A percentile compares a stretch with the other conserved stretches of the same genome.
These are phyloP conservation scores for Tuberolachnus salignus DNA, from an alignment of 2,888 invertebrate species.

Conservation along the genomic window DNA sequence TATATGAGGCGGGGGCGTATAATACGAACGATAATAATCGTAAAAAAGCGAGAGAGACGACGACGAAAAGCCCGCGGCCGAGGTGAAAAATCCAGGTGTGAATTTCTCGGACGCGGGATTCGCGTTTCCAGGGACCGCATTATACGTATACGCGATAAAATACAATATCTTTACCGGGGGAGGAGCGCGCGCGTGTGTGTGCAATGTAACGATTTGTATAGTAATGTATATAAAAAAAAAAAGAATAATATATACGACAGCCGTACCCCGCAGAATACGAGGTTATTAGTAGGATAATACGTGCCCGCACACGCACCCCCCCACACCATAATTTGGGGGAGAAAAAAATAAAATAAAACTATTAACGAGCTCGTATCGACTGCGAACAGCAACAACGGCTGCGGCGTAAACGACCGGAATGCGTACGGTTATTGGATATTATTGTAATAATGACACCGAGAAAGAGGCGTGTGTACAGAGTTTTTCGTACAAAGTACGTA, in stretches of 20 bases:
- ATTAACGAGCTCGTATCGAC: no score
- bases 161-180: background rate
- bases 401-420: background rate
- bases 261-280: background rate
- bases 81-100: conserved; percentile 50
- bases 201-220: conserved; percentile 31
- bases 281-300: conserved; percentile 18
- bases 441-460: background rate
- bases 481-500: conserved; percentile 1
- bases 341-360: background rate
- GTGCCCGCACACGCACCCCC: background rate
- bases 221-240: background rate
- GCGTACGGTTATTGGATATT: conserved; percentile 18
- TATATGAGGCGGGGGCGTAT: background rate
- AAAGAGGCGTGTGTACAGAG: background rate
- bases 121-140: background rate
- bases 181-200: background rate
- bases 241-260: background rate
- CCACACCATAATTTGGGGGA: no score
- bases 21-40: conserved; percentile 6
- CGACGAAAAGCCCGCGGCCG: conserved; percentile 13
- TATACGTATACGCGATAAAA: background rate
- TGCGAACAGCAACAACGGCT: background rate
- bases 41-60: conserved; percentile 9
- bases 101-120: conserved; percentile 4